These are phyloP conservation scores for Catharus ustulatus DNA, from an alignment of 2,797 vertebrate genomes.

Conservation along the genomic window DNA sequence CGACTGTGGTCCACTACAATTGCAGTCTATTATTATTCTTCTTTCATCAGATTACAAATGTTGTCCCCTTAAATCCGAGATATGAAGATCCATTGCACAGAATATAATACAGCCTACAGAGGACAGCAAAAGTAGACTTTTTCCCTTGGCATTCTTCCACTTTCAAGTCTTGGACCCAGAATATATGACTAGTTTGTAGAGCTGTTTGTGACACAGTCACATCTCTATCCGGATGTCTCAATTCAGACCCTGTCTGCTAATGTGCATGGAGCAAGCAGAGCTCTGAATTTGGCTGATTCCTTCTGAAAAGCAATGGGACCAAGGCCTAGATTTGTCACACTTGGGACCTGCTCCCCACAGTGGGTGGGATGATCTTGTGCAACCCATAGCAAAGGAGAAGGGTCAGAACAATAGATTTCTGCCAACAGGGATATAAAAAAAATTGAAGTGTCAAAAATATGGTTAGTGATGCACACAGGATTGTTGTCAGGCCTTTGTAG, in stretches of 20 bases:
- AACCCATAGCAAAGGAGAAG: not conserved
- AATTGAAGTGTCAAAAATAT: not conserved
- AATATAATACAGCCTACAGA: not conserved
- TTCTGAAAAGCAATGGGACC: not conserved
- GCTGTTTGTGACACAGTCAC: not conserved
- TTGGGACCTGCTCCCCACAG: not conserved
- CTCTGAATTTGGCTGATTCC: not conserved
- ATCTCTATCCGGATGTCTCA: fast-evolving
- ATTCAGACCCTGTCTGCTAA: not conserved
- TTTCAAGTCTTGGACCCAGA: not conserved
- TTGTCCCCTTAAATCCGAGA: not conserved
- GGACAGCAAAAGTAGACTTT: not conserved
- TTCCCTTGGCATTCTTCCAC: not conserved
- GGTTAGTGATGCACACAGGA: not conserved
- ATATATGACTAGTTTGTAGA: not conserved
- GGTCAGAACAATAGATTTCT: not conserved
- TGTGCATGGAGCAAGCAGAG: not conserved
- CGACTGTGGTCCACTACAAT: not conserved
- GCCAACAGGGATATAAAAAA: not conserved
- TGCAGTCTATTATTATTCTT: not conserved
- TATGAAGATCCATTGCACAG: not conserved
- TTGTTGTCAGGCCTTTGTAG: slow-evolving; percentile 8
- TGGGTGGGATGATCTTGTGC: not conserved
- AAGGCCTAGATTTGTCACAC: not conserved
- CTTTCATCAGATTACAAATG: not conserved